These are phyloP conservation scores for Haliaeetus leucogaster DNA, from an alignment of 2,113 vertebrate species.

Conservation along the genomic window DNA sequence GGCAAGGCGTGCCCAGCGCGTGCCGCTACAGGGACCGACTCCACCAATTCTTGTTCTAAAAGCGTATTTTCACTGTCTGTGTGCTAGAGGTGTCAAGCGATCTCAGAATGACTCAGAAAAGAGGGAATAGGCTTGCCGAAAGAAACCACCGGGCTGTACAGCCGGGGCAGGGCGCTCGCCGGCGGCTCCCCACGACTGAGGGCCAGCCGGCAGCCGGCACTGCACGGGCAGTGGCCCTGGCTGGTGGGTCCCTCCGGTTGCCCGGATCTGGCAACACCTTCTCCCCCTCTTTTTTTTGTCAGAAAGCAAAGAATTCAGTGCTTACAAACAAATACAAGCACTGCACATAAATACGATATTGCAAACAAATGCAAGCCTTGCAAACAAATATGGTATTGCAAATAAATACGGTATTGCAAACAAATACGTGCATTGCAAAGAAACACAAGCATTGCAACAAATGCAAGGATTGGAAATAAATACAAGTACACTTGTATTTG, in stretches of 20 bases:
- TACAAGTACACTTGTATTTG: accelerated
- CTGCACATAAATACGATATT: accelerated
- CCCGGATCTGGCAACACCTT: neutral
- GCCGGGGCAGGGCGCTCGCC: neutral
- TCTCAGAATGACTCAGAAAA: neutral
- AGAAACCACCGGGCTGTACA: neutral
- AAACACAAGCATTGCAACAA: neutral
- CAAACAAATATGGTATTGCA: no score
- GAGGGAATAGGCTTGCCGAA: neutral
- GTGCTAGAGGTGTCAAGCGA: neutral
- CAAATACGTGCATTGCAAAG: neutral
- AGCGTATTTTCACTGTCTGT: neutral
- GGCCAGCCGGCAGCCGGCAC: neutral
- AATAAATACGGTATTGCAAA: neutral
- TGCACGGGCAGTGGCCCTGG: neutral
- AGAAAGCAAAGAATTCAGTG: neutral
- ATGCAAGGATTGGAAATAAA: neutral
- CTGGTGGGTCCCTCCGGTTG: neutral
- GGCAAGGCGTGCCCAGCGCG: neutral
- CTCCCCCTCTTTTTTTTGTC: neutral
- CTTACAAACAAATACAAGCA: neutral
- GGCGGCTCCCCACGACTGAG: accelerated
- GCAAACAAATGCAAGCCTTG: neutral
- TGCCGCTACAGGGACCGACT: neutral
- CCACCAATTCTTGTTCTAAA: neutral